Conservation (phyloP, 2,113 vertebrate species). For the Hydropotes inermis region DNA sequence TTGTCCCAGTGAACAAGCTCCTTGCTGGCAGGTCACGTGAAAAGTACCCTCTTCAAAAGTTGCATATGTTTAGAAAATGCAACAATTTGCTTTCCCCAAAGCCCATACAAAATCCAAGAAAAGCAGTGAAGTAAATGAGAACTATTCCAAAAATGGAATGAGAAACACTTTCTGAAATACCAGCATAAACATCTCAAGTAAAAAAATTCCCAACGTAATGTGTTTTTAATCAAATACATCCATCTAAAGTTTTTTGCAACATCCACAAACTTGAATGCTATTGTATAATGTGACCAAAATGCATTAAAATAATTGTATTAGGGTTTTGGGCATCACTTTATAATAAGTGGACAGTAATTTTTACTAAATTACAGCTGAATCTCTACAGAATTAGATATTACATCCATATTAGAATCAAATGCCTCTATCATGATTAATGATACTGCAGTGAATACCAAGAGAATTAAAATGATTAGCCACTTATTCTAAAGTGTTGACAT, state of each 20-base stretch:
- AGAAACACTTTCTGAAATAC: conserved; percentile 9
- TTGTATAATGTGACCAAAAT: conserved; percentile 56
- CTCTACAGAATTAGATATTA: conserved; percentile 73
- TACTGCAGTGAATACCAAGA: conserved; percentile 54
- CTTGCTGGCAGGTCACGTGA: background rate
- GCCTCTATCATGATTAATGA: conserved; percentile 75
- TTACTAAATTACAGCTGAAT: conserved; percentile 76
- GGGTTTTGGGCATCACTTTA: conserved; percentile 67
- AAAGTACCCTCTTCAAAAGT: background rate
- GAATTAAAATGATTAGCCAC: conserved; percentile 72
- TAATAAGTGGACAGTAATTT: conserved; percentile 77
- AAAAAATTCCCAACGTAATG: conserved; percentile 60
- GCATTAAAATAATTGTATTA: conserved; percentile 72
- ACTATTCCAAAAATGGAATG: background rate
- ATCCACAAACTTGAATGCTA: conserved; percentile 56
- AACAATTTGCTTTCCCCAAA: background rate
- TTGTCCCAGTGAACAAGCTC: conserved; percentile 6
- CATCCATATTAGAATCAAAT: conserved; percentile 68
- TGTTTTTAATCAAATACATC: conserved; percentile 72
- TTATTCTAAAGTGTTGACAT: conserved; percentile 57
- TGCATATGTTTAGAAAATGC: conserved; percentile 12
- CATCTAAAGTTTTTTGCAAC: conserved; percentile 66
- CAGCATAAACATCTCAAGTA: conserved; percentile 12
- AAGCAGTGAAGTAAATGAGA: conserved; percentile 1
- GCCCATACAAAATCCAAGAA: background rate